Base-by-base conservation (phyloP, 2,888 invertebrate species). In the Halictus ligatus region DNA sequence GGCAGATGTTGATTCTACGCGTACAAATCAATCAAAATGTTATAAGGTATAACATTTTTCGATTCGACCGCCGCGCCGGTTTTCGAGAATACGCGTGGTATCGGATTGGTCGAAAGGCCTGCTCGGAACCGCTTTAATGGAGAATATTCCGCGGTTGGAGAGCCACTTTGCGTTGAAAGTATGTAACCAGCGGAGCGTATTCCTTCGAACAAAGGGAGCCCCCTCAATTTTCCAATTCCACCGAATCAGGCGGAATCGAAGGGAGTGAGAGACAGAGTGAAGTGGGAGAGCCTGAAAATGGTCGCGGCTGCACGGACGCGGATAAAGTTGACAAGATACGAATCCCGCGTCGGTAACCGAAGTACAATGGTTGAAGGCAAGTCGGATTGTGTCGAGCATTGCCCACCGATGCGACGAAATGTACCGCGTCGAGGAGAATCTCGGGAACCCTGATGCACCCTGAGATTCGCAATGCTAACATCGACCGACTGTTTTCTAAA, bases 271-370 rank as follows among this genome's bases (percentile, higher is more conserved):
- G 21, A 4, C 35, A 8, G 35, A 18, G 67, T 10, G 18, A 10
- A 0, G 5, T 5, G 67, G 29, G 35, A 15, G 54, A 73, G 69
- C 50, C 40, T 67, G 35, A n/a, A 72, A 64, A 69, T 67, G 35
- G 15, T n/a, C 48, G 25, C n/a, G 54, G 58, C 43, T 60, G 75
- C 58, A 29, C 29, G 43, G 29, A 46, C n/a, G 13, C 54, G 78
- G 58, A 79, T 84, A 72, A 78, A 73, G 29, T 67, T 43, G 85
- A 85, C 80, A 80, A 84, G 76, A 77, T 77, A 80, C 72, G 69
- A 80, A 80, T 84, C 50, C 76, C 67, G 50, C 48, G 48, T 21
- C 64, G 40, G 40, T 50, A 71, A 80, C 35, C 60, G 85, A 80
- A 84, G 76, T 67, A 60, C 48, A 76, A 58, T 25, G 40, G 25